These are phyloP conservation scores for Papilio machaon DNA, from an alignment of 1,140 invertebrate genomes.

Conservation along the genomic window DNA sequence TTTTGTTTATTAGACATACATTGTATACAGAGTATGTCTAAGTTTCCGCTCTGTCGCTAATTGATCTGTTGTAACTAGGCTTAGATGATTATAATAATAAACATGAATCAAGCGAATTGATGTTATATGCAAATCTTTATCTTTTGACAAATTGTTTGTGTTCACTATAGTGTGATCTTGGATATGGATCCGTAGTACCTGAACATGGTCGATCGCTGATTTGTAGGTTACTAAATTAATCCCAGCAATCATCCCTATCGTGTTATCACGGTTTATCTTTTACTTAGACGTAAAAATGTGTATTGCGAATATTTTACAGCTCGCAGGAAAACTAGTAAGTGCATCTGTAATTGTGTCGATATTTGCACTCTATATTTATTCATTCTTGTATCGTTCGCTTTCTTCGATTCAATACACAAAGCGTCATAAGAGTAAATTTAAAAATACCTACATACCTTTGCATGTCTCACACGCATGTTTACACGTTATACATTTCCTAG, in stretches of 20 bases:
- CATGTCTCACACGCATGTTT: neutral
- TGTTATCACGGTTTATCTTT: no score
- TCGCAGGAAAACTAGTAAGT: slow-evolving; percentile 7
- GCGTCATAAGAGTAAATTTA: neutral
- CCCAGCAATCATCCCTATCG: no score
- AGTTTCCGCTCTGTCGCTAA: neutral
- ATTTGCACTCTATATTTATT: slow-evolving; percentile 6
- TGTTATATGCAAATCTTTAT: neutral
- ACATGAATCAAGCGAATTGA: neutral
- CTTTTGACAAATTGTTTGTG: neutral
- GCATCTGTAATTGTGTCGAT: slow-evolving; percentile 18
- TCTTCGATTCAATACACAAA: neutral
- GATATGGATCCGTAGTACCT: no score
- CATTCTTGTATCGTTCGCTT: neutral
- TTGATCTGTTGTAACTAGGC: neutral
- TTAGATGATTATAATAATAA: neutral
- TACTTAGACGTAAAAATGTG: neutral
- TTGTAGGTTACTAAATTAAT: no score
- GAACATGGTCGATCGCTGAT: no score
- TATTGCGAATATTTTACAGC: neutral
- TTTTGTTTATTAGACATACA: slow-evolving; percentile 15
- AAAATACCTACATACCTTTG: neutral
- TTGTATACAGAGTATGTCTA: neutral
- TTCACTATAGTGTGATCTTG: neutral
- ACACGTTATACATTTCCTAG: neutral